phyloP scores from a whole-genome alignment of 2,888 invertebrate species.

The Erpobdella octoculata region DNA sequence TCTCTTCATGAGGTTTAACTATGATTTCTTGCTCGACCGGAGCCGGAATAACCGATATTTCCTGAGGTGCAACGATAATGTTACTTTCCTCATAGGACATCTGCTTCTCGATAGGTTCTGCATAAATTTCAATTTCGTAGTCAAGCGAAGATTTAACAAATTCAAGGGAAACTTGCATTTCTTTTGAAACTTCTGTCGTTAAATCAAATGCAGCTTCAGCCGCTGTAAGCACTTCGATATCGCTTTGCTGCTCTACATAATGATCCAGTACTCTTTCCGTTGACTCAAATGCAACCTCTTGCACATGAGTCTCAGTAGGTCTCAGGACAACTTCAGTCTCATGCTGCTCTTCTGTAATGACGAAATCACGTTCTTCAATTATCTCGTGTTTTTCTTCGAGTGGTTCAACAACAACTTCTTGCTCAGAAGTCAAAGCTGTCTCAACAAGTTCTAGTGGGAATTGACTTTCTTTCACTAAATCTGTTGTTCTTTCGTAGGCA shows the following conservation, averaged over 20 bases:
- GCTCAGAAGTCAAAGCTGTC: neutral
- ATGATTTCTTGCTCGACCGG: neutral
- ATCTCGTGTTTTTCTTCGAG: neutral
- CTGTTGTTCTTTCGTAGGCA: neutral
- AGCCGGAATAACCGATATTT: neutral
- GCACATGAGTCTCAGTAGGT: neutral
- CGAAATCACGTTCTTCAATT: neutral
- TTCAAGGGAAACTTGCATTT: slow-evolving; percentile 4
- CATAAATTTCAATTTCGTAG: neutral
- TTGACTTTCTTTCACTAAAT: neutral
- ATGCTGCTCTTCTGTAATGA: slow-evolving; percentile 11
- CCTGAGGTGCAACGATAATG: neutral
- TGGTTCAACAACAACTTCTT: neutral
- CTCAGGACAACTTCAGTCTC: too few species aligned
- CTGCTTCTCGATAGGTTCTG: neutral
- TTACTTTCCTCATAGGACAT: neutral
- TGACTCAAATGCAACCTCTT: neutral
- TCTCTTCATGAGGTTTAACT: neutral
- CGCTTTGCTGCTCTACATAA: too few species aligned
- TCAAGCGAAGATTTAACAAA: neutral
- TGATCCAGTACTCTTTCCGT: neutral
- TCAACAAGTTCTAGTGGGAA: neutral
- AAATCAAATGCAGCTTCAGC: neutral
- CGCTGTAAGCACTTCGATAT: neutral
- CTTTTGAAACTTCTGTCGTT: neutral